Evolutionary conservation across 2,113 vertebrate species (phyloP).

Genomic region (Amblyopsis rosae): DNA sequence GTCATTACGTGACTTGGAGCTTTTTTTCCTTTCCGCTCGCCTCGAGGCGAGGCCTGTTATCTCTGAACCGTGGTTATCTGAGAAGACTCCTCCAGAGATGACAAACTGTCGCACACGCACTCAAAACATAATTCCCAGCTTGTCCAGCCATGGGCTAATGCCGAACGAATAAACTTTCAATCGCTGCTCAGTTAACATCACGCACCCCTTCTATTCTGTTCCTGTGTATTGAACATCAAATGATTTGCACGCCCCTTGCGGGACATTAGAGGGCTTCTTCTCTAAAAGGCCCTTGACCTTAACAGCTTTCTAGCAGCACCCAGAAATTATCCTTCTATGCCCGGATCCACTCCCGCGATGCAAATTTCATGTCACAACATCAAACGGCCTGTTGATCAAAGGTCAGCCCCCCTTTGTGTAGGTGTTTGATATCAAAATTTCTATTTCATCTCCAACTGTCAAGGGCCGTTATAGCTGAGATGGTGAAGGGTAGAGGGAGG

Average conservation of each 20-base stretch:
- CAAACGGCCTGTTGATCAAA: conserved; percentile 89
- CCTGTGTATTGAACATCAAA: conserved; percentile 69
- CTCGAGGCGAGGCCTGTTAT: neutral
- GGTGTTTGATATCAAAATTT: conserved; percentile 90
- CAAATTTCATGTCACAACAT: conserved; percentile 93
- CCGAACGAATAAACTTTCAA: conserved; percentile 1
- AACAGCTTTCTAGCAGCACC: conserved; percentile 78
- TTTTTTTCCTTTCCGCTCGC: conserved; percentile 6
- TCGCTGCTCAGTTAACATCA: conserved; percentile 38
- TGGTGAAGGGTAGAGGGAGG: conserved; percentile 66
- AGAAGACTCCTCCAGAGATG: conserved; percentile 33
- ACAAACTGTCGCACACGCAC: conserved; percentile 35
- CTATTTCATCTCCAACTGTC: conserved; percentile 88
- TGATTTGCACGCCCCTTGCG: conserved; percentile 56
- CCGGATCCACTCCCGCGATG: conserved; percentile 78
- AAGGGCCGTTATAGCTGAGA: conserved; percentile 78
- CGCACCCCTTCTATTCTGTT: conserved; percentile 60
- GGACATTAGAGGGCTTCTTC: conserved; percentile 70
- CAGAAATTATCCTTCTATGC: conserved; percentile 77
- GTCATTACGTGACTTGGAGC: neutral
- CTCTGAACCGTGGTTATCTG: neutral
- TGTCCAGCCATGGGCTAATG: conserved; percentile 13
- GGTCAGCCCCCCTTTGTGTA: conserved; percentile 89
- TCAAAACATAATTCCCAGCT: conserved; percentile 25
- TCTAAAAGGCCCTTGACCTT: conserved; percentile 86